phyloP scores from a whole-genome alignment of 2,113 vertebrate species.

The Megaceryle maxima region DNA sequence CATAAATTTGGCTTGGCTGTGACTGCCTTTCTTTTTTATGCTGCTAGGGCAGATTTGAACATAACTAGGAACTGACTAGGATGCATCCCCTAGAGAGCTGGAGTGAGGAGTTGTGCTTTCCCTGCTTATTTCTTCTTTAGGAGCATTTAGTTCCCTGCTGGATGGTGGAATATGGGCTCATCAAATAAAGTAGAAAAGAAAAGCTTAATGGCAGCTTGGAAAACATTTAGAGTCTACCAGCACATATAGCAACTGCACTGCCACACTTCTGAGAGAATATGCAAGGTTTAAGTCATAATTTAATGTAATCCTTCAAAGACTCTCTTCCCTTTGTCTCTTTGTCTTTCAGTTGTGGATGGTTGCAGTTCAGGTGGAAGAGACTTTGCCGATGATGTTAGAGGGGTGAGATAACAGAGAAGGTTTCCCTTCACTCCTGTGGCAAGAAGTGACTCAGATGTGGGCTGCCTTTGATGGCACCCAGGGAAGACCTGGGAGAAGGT shows the following conservation, averaged over 20 bases:
- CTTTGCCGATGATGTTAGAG: not conserved
- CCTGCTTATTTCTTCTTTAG: not conserved
- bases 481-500: not conserved
- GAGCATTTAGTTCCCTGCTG: not conserved
- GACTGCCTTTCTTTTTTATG: not conserved
- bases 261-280: not conserved
- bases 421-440: not conserved
- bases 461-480: not conserved
- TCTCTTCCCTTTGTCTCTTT: not conserved
- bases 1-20: not conserved
- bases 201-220: not conserved
- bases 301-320: not conserved
- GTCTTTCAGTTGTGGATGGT: not conserved
- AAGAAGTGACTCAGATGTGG: not conserved
- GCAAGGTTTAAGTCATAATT: not conserved
- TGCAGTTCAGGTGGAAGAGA: not conserved
- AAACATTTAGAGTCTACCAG: not conserved
- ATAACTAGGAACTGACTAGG: not conserved
- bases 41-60: not conserved
- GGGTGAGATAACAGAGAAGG: not conserved
- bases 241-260: not conserved
- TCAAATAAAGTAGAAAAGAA: not conserved
- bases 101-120: not conserved
- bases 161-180: not conserved
- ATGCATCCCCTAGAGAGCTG: not conserved